Evolutionary conservation across 2,888 invertebrate species (phyloP).

Genomic region (Allacma fusca): DNA sequence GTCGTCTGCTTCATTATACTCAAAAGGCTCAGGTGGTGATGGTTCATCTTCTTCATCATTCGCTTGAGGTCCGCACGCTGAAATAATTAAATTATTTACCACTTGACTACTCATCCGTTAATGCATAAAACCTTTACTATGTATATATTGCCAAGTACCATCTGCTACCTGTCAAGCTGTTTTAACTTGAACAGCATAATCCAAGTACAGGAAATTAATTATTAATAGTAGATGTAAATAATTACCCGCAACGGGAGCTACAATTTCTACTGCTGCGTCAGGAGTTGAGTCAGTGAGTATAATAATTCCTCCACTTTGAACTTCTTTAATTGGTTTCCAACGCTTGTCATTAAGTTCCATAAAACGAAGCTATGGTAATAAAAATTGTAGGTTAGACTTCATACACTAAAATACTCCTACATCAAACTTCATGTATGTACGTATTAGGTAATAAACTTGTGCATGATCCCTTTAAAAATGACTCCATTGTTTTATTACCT

Average conservation of each 20-base stretch:
- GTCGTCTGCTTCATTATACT: conserved; percentile 78
- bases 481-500: no score
- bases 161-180: no score
- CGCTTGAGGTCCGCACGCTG: conserved; percentile 75
- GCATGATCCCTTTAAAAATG: no score
- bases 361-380: conserved; percentile 66
- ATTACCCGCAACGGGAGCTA: conserved; percentile 84
- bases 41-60: conserved; percentile 93
- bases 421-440: no score
- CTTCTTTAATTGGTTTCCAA: conserved; percentile 88
- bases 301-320: conserved; percentile 94
- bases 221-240: neutral
- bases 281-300: conserved; percentile 88
- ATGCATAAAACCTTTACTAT: conserved; percentile 5
- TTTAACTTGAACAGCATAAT: neutral
- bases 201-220: neutral
- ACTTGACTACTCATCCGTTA: no score
- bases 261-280: conserved; percentile 80
- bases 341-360: conserved; percentile 82
- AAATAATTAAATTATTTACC: conserved; percentile 57
- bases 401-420: no score
- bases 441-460: no score
- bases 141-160: neutral
- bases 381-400: no score
- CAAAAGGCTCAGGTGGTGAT: conserved; percentile 96